Conservation (phyloP, 2,888 invertebrate species). For the Tyria jacobaeae region DNA sequence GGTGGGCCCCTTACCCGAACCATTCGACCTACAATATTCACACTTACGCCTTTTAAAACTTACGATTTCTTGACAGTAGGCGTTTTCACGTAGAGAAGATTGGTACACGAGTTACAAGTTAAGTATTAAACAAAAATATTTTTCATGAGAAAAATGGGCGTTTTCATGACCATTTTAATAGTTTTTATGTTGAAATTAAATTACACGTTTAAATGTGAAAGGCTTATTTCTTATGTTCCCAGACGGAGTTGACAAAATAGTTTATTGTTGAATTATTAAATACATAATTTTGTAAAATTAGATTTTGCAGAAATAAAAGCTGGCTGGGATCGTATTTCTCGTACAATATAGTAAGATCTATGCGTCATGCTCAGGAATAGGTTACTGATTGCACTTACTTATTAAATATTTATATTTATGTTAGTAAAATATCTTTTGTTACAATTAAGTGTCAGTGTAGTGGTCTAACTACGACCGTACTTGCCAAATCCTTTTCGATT, state of each 20-base stretch:
- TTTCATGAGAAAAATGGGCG: slow-evolving; percentile 62
- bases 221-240: slow-evolving; percentile 34
- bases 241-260: slow-evolving; percentile 18
- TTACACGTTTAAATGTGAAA: slow-evolving; percentile 37
- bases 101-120: slow-evolving; percentile 38
- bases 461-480: no score
- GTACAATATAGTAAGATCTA: no score
- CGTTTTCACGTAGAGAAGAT: slow-evolving; percentile 29
- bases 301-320: background rate
- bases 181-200: slow-evolving; percentile 36
- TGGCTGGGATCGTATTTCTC: no score
- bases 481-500: no score
- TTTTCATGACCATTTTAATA: slow-evolving; percentile 26
- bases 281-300: background rate
- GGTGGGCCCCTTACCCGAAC: slow-evolving; percentile 54
- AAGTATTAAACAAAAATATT: slow-evolving; percentile 51
- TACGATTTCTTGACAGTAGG: slow-evolving; percentile 27
- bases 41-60: slow-evolving; percentile 24
- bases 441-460: no score
- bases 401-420: no score
- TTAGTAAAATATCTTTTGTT: no score
- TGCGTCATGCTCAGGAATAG: no score
- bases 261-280: background rate
- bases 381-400: no score
- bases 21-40: slow-evolving; percentile 25